Base-by-base conservation (phyloP, 23 tunicate species). In the Oikopleura dioica region DNA sequence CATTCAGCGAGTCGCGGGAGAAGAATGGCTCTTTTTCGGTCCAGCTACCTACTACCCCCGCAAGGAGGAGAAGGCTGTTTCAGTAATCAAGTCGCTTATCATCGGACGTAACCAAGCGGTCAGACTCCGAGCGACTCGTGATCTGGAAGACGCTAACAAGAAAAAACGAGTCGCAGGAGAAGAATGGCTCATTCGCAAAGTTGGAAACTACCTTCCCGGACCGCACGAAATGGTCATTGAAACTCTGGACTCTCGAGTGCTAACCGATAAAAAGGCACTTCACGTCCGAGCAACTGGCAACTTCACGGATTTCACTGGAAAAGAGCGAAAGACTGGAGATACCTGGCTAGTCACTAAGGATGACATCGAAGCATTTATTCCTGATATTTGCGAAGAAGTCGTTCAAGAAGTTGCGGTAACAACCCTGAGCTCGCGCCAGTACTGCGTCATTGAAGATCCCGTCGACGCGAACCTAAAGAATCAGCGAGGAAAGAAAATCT, bases 301-400 rank as follows among this genome's bases (percentile, higher is more conserved):
- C 1, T 89, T 84, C 80, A 84, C 83, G 1, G 96, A 89, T 67
- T 89, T 89, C 77, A 23, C 79, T 77, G 79, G 78, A 32, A 63
- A 68, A 72, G 84, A 84, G 38, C 78, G 96, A 31, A 81, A 76
- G 36, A 89, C 81, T 68, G 96, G 96, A 0, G 96, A 89, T 67
- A 89, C 84, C 69, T 89, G 96, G 96, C 68, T 89, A 58, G 82
- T 89, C 51, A 83, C 79, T 0, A 79, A 84, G 84, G 78, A 81
- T 24, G 96, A 89, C 50, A 80, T 89, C 5, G 96, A 89, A 36
- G 79, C 91, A 5, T 82, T 84, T 55, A 84, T 89, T 4, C 91
- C 96, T 0, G 96, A 89, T 77, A 89, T 89, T 37, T 80, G 81
- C 79, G 96, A 89, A 79, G 84, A 84, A 82, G 89, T 85, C 26